Conservation (phyloP, 2,113 vertebrate species). For the Dipodomys stephensi region DNA sequence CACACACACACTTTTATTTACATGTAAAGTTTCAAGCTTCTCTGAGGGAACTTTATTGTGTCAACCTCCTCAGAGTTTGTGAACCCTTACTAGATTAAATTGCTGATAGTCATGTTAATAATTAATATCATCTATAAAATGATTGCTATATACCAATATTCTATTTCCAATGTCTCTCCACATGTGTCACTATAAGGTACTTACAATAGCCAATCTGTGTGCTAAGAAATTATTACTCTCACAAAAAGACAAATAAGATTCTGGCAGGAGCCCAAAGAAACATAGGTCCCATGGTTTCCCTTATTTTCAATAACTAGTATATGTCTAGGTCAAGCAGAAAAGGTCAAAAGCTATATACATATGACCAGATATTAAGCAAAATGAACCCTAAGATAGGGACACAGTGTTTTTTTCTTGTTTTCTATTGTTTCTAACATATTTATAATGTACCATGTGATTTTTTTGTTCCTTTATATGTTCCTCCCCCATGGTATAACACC, state of each 20-base stretch:
- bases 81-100: background rate
- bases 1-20: background rate
- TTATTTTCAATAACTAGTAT: too few species aligned
- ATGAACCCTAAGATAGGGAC: too few species aligned
- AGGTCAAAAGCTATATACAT: too few species aligned
- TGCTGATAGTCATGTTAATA: constrained; percentile 2
- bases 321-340: too few species aligned
- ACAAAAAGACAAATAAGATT: background rate
- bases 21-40: background rate
- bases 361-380: too few species aligned
- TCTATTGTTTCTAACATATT: too few species aligned
- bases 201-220: background rate
- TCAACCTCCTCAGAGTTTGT: background rate
- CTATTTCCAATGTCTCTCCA: background rate
- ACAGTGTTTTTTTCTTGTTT: too few species aligned
- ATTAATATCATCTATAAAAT: background rate
- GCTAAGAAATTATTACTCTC: constrained; percentile 6
- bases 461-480: too few species aligned
- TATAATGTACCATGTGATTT: too few species aligned
- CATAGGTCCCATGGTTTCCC: too few species aligned
- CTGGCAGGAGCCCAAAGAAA: background rate
- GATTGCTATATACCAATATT: background rate
- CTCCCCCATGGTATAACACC: too few species aligned
- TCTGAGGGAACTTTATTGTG: background rate
- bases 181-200: background rate